Evolutionary conservation across 2,888 invertebrate species (phyloP).

Genomic region (Mayetiola destructor): DNA sequence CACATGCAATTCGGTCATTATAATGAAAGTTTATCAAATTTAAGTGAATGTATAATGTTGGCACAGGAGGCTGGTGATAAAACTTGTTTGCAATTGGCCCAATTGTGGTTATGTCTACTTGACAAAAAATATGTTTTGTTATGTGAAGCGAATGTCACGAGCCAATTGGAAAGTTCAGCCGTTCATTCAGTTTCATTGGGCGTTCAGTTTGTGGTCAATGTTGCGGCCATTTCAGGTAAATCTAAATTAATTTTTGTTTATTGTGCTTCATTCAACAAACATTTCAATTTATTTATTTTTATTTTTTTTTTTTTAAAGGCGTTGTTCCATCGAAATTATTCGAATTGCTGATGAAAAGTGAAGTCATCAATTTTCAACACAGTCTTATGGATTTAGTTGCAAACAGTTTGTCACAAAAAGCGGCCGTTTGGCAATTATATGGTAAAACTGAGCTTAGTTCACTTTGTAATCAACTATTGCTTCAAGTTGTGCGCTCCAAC

Average conservation of each 20-base stretch:
- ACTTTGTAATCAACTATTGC: constrained; percentile 60
- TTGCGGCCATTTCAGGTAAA: constrained; percentile 43
- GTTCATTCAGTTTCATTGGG: constrained; percentile 59
- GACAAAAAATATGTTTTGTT: constrained; percentile 42
- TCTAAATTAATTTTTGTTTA: not conserved
- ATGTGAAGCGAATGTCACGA: constrained; percentile 52
- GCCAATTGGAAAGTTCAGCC: constrained; percentile 51
- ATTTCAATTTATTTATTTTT: not conserved
- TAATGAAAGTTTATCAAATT: constrained; percentile 59
- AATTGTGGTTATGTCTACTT: constrained; percentile 61
- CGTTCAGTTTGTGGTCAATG: constrained; percentile 61
- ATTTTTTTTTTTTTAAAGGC: constrained; percentile 20
- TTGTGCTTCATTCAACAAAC: not conserved
- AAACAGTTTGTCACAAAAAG: constrained; percentile 64
- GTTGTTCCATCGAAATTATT: constrained; percentile 35
- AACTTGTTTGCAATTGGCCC: constrained; percentile 69
- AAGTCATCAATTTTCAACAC: constrained; percentile 72
- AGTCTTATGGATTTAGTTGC: constrained; percentile 68
- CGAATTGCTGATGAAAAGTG: constrained; percentile 67
- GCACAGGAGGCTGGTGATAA: constrained; percentile 81
- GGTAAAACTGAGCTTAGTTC: constrained; percentile 77
- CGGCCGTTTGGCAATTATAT: constrained; percentile 76
- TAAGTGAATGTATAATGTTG: constrained; percentile 75
- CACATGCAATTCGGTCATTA: constrained; percentile 66
- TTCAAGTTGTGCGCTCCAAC: constrained; percentile 41